phyloP scores from a whole-genome alignment of 2,888 invertebrate genomes.

The Gymnocheta viridis region DNA sequence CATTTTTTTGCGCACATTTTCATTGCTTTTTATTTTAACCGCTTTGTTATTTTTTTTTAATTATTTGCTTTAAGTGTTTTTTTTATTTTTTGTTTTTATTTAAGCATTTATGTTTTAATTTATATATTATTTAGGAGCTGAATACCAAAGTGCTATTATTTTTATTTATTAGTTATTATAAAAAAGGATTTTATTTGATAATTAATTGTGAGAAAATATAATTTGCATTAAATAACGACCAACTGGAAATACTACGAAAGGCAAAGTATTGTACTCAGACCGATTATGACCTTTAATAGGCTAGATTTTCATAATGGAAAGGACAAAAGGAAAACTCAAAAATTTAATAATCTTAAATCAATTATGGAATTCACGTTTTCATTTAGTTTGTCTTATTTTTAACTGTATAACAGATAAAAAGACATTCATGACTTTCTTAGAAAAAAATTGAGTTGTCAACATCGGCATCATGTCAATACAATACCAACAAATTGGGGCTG shows the following conservation, averaged over 20 bases:
- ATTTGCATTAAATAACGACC: not conserved
- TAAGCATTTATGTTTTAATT: conserved; percentile 37
- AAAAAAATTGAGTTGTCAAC: too few relatives aligned
- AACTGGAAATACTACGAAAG: not conserved
- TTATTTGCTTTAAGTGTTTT: conserved; percentile 46
- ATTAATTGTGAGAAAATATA: not conserved
- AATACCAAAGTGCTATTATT: conserved; percentile 67
- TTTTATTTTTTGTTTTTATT: conserved; percentile 36
- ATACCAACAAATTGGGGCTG: too few relatives aligned
- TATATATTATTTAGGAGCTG: conserved; percentile 53
- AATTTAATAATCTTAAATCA: too few relatives aligned
- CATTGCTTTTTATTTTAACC: conserved; percentile 61
- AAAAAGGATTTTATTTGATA: conserved; percentile 8
- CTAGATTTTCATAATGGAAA: too few relatives aligned
- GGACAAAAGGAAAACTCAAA: too few relatives aligned
- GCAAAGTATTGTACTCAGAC: too few relatives aligned
- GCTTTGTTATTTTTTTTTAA: conserved; percentile 67
- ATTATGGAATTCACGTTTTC: too few relatives aligned
- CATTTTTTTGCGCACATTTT: conserved; percentile 60
- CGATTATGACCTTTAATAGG: too few relatives aligned
- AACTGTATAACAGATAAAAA: too few relatives aligned
- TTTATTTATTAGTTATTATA: conserved; percentile 46
- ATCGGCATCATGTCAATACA: too few relatives aligned
- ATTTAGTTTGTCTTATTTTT: too few relatives aligned
- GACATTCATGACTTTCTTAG: too few relatives aligned